Evolutionary conservation across 2,797 vertebrate genomes (phyloP), one percentile per base, ranked within the genome.

Genomic region (Xenentodon cancila): DNA sequence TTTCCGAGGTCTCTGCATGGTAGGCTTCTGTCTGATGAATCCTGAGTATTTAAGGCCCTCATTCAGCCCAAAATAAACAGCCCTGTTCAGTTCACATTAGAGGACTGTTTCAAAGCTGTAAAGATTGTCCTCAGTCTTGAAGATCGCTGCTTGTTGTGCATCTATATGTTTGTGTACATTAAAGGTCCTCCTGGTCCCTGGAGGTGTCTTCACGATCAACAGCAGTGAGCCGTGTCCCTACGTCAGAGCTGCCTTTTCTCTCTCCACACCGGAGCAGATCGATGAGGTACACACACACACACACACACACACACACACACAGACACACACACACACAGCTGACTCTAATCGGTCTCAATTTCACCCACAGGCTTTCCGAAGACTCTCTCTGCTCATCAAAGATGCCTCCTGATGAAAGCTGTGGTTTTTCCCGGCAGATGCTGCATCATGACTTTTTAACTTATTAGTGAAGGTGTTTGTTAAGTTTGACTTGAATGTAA

Each of bases 141-240:
- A 43, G 4, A 3, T 17, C 4, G 20, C 53, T 54, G 19, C n/a
- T 53, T 21, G 32, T 13, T 62, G 45, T 32, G 20, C 15, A 49
- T 21, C 19, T 18, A 1, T 48, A 1, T 40, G 9, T 68, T 22
- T 67, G 3, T 47, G 43, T 57, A 32, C 47, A 11, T 13, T 32
- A 0, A 79, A 99, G 97, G 93, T 99, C 50, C 84, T 99, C 64
- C 84, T 99, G 45, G 92, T 97, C 82, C 96, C 97, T 21, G 97
- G 97, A 67, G 89, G 88, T 20, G 91, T 77, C 32, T 99, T 99
- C 87, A 96, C 90, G 78, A 87, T 94, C 17, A 40, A 96, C 77
- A 93, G 84, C 20, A 89, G 92, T 25, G 89, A 93, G 13, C 93
- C 94, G 0, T 94, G 94, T 69, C 86, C 96, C 1, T 96, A 96